A percentile compares a stretch with the other conserved stretches of the same genome.
Evolutionary conservation across 2,888 invertebrate genomes (phyloP).

Genomic region (Eupithecia insigniata): DNA sequence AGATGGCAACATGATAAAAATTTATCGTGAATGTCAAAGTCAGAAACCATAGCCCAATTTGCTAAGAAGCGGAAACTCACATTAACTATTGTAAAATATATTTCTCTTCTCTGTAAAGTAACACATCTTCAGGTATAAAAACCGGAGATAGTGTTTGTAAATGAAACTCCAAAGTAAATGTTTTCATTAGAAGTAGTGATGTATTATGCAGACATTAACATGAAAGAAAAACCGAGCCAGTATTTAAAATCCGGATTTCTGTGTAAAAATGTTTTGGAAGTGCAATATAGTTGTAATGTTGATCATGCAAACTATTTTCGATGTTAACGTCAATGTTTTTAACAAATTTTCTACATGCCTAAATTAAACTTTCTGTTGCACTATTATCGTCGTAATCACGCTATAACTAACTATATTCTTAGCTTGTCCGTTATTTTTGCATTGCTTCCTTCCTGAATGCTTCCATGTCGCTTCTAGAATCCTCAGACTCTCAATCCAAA

Average conservation of each 20-base stretch:
- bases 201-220: slow-evolving; percentile 62
- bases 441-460: slow-evolving; percentile 75
- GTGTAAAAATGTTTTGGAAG: slow-evolving; percentile 71
- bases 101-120: slow-evolving; percentile 45
- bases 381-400: slow-evolving; percentile 47
- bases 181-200: slow-evolving; percentile 60
- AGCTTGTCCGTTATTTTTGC: slow-evolving; percentile 68
- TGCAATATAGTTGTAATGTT: slow-evolving; percentile 79
- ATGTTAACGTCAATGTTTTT: slow-evolving; percentile 40
- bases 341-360: slow-evolving; percentile 37
- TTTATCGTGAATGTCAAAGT: slow-evolving; percentile 20
- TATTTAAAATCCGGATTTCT: slow-evolving; percentile 81
- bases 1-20: slow-evolving; percentile 37
- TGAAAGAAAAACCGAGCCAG: slow-evolving; percentile 80
- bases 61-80: slow-evolving; percentile 39
- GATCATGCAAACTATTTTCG: slow-evolving; percentile 50
- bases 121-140: slow-evolving; percentile 44
- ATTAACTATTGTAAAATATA: slow-evolving; percentile 49
- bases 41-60: slow-evolving; percentile 43
- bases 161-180: slow-evolving; percentile 56
- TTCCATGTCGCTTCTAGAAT: slow-evolving; percentile 72
- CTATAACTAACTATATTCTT: slow-evolving; percentile 51
- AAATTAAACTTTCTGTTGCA: slow-evolving; percentile 55
- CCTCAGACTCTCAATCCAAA: slow-evolving; percentile 64
- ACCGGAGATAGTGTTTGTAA: slow-evolving; percentile 45